phyloP scores from a whole-genome alignment of 2,888 invertebrate species.

The Eumacrocentrus americanus region DNA sequence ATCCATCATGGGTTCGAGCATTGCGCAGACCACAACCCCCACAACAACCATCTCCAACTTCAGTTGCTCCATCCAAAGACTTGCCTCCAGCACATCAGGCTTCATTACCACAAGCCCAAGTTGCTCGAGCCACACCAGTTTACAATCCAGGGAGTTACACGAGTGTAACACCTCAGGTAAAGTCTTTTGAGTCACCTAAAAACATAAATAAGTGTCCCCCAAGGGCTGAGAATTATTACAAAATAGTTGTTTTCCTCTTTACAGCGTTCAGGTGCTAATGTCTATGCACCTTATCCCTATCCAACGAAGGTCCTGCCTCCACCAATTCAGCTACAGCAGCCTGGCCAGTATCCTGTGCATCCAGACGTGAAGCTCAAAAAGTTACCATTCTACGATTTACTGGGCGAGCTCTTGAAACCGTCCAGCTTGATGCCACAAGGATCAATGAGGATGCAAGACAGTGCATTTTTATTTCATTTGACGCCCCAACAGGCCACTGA shows the following conservation, averaged over 20 bases:
- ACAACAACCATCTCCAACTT: constrained; percentile 48
- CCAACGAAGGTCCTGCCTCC: constrained; percentile 50
- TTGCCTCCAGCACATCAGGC: constrained; percentile 59
- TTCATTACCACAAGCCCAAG: constrained; percentile 56
- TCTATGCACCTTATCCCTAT: constrained; percentile 51
- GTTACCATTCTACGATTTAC: constrained; percentile 90
- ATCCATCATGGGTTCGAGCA: constrained; percentile 50
- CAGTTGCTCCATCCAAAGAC: constrained; percentile 51
- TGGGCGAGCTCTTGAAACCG: constrained; percentile 87
- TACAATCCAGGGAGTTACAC: constrained; percentile 53
- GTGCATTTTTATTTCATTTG: constrained; percentile 84
- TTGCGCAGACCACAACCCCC: constrained; percentile 45
- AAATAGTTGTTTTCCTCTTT: constrained; percentile 21
- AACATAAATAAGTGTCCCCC: neutral
- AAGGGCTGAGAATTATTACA: no score
- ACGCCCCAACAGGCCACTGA: constrained; percentile 93
- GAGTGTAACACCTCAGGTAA: constrained; percentile 53
- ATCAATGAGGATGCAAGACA: constrained; percentile 77
- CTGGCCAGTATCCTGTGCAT: constrained; percentile 76
- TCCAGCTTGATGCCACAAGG: constrained; percentile 80
- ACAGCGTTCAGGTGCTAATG: constrained; percentile 44
- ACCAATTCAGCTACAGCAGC: constrained; percentile 49
- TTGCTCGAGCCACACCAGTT: constrained; percentile 48
- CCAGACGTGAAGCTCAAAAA: constrained; percentile 92
- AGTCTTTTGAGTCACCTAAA: neutral